Conservation (phyloP, 2,113 vertebrate genomes). For the Pollachius pollachius region DNA sequence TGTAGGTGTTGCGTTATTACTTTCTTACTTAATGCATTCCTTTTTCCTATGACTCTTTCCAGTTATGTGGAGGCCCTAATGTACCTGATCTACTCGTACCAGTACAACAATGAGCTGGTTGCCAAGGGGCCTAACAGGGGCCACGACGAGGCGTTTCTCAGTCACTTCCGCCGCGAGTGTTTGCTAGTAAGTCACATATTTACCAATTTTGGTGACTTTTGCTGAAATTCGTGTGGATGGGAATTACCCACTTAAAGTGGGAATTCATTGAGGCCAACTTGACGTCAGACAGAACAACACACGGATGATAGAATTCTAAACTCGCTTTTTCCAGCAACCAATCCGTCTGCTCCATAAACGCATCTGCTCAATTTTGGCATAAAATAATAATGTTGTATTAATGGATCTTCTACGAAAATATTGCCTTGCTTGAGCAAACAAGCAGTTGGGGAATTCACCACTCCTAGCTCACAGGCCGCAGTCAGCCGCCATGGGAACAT, state of each 20-base stretch:
- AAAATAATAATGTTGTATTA: no score
- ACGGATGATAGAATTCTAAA: no score
- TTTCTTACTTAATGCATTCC: neutral
- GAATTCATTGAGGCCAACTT: no score
- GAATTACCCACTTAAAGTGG: no score
- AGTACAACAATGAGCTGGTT: conserved; percentile 95
- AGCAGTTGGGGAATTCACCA: neutral
- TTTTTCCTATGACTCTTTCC: conserved; percentile 30
- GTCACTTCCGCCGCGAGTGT: conserved; percentile 91
- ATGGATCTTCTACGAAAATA: no score
- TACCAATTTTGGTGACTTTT: no score
- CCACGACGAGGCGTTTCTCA: conserved; percentile 85
- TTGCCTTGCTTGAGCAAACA: neutral
- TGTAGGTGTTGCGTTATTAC: no score
- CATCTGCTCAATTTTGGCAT: no score
- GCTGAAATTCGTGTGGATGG: no score
- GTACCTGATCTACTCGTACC: conserved; percentile 92
- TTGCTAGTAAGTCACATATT: conserved; percentile 84
- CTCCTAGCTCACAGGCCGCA: neutral
- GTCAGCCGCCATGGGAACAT: neutral
- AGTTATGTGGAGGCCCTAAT: conserved; percentile 92
- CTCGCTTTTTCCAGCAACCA: no score
- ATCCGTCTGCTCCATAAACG: no score
- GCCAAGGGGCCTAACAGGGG: conserved; percentile 88
- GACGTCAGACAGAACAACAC: no score